Evolutionary conservation across 2,113 vertebrate species (phyloP).

Genomic region (Chlorodrepanis virens): DNA sequence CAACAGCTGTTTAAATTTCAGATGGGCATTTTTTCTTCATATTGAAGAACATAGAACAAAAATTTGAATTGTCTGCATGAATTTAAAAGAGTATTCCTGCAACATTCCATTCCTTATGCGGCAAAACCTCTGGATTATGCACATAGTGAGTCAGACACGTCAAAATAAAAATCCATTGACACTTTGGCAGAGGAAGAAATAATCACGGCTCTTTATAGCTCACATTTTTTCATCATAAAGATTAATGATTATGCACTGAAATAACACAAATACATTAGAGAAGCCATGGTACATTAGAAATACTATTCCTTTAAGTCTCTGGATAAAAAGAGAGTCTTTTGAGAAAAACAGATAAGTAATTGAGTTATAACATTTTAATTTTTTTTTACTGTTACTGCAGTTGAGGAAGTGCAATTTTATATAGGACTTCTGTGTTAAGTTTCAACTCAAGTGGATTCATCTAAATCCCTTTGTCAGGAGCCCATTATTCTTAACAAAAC

Average conservation of each 20-base stretch:
- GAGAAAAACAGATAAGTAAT: neutral
- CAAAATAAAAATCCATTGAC: conserved; percentile 58
- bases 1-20: conserved; percentile 16
- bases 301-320: neutral
- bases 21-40: neutral
- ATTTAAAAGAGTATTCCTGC: neutral
- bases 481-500: neutral
- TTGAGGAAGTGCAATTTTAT: neutral
- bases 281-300: neutral
- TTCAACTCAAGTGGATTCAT: neutral
- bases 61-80: conserved; percentile 19
- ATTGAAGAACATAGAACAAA: neutral
- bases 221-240: conserved; percentile 45
- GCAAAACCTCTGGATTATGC: conserved; percentile 46
- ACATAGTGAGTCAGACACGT: conserved; percentile 29
- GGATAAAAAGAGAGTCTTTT: neutral
- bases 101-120: neutral
- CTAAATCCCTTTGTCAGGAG: neutral
- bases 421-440: neutral
- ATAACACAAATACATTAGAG: conserved; percentile 40
- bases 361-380: neutral
- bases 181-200: conserved; percentile 53
- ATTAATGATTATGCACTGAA: conserved; percentile 41
- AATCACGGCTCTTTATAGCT: conserved; percentile 43
- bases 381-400: neutral